Conservation (phyloP, 2,888 invertebrate species). For the Falcaria lacertinaria region DNA sequence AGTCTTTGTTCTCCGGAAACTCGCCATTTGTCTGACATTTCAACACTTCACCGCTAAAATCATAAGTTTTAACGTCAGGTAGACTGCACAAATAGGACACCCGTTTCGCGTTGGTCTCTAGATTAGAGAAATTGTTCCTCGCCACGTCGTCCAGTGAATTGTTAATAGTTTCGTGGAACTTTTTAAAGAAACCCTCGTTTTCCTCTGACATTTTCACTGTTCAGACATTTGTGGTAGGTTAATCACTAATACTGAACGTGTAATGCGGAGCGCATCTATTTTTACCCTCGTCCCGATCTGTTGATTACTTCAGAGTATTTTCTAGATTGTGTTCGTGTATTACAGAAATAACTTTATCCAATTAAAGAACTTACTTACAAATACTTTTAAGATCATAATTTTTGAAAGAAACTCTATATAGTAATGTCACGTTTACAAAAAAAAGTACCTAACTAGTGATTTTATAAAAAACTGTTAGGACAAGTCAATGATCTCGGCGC, state of each 20-base stretch:
- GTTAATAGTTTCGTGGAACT: constrained; percentile 81
- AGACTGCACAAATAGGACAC: constrained; percentile 81
- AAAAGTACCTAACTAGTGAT: background rate
- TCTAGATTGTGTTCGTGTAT: too few species aligned
- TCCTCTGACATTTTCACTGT: constrained; percentile 51
- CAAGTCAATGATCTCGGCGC: constrained; percentile 1
- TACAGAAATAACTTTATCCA: too few species aligned
- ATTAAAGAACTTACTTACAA: too few species aligned
- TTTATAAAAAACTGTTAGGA: background rate
- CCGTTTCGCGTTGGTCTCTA: constrained; percentile 82
- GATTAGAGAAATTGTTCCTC: constrained; percentile 81
- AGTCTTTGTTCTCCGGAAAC: constrained; percentile 75
- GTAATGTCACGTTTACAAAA: too few species aligned
- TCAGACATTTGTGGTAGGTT: constrained; percentile 37
- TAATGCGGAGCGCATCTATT: constrained; percentile 41
- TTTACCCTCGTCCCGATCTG: constrained; percentile 42
- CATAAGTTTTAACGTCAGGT: constrained; percentile 69
- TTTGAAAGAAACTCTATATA: too few species aligned
- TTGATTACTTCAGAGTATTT: constrained; percentile 55
- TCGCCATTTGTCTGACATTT: constrained; percentile 52
- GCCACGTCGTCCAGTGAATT: constrained; percentile 76
- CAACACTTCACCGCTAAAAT: constrained; percentile 59
- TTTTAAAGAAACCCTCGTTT: constrained; percentile 79
- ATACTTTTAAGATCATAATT: too few species aligned
- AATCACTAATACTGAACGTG: constrained; percentile 41